Base-by-base conservation (phyloP, 2,797 vertebrate genomes). In the Halcyon leucocephala region DNA sequence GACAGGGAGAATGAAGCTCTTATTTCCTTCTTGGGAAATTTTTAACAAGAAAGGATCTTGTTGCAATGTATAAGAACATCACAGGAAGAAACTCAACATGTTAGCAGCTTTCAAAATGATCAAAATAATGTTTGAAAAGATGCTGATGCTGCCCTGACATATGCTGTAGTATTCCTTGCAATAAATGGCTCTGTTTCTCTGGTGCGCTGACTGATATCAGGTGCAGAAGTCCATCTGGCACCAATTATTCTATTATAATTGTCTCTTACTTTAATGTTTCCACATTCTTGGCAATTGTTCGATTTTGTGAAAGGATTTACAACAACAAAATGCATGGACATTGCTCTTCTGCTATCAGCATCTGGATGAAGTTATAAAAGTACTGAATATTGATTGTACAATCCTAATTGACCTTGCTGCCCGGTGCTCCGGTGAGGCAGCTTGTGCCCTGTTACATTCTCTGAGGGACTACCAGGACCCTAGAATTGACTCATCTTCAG, bases 271-370 rank as follows among this genome's bases (percentile, higher is more conserved):
- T 92, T 65, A 80, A 88, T 48, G 39, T 82, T 90, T 90, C 74
- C 81, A 89, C 58, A 74, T 82, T 80, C 80, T 80, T 94, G 88
- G 80, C 93, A 94, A 73, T 31, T 54, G 31, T 77, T 91, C 0
- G 1, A 70, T 82, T 80, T 92, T 79, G 64, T 49, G 74, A 72
- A 95, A 93, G 44, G 29, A 93, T 71, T 96, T 88, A 93, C 60
- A 90, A 73, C 28, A 82, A 88, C n/a, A 86, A 86, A 84, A 94
- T 25, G 44, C 31, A 82, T 2, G 20, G 64, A 48, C 41, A 33
- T 33, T 70, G 51, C 41, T 92, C 48, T 46, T 86, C 81, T 84
- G 81, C 44, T 86, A 48, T 70, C 70, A 79, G 66, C 77, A 89
- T 77, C 94, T 93, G 86, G 66, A 72, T 80, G 80, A 90, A 91